A percentile compares a stretch with the other conserved stretches of the same genome.
These are phyloP conservation scores for Nycteola revayana DNA, from an alignment of 2,888 invertebrate genomes.

Conservation along the genomic window DNA sequence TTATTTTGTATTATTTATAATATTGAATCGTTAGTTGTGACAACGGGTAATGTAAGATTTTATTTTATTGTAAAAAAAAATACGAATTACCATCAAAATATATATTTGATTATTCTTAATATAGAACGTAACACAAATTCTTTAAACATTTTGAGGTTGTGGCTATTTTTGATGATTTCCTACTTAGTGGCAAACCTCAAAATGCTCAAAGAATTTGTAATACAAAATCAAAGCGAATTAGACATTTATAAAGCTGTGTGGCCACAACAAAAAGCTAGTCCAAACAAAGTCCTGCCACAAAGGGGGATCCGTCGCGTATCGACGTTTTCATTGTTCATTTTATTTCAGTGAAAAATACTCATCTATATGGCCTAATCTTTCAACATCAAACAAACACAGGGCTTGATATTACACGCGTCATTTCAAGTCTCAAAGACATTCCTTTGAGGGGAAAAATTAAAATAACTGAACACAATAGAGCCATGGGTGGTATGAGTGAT, in stretches of 20 bases:
- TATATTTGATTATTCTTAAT: too few species aligned
- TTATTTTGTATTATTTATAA: too few species aligned
- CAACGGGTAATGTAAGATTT: too few species aligned
- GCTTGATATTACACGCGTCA: slow-evolving; percentile 79
- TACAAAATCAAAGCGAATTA: slow-evolving; percentile 25
- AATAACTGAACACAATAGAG: slow-evolving; percentile 71
- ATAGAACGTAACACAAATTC: too few species aligned
- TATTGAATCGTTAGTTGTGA: too few species aligned
- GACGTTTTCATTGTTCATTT: slow-evolving; percentile 60
- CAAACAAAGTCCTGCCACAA: slow-evolving; percentile 53
- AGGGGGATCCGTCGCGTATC: slow-evolving; percentile 55
- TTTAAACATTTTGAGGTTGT: too few species aligned
- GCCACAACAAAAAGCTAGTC: slow-evolving; percentile 54
- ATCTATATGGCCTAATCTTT: slow-evolving; percentile 71
- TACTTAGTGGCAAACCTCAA: too few species aligned
- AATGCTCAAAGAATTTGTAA: slow-evolving; percentile 14
- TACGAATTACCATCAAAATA: too few species aligned
- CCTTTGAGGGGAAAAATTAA: slow-evolving; percentile 70
- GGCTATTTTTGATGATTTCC: too few species aligned
- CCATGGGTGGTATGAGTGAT: slow-evolving; percentile 48
- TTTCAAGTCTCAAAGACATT: slow-evolving; percentile 81
- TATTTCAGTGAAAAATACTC: slow-evolving; percentile 69
- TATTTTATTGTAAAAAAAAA: too few species aligned
- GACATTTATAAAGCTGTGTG: slow-evolving; percentile 38
- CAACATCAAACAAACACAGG: slow-evolving; percentile 74